These are phyloP conservation scores for Trissoscelio sp. DNA, from an alignment of 2,888 invertebrate species.

Conservation along the genomic window DNA sequence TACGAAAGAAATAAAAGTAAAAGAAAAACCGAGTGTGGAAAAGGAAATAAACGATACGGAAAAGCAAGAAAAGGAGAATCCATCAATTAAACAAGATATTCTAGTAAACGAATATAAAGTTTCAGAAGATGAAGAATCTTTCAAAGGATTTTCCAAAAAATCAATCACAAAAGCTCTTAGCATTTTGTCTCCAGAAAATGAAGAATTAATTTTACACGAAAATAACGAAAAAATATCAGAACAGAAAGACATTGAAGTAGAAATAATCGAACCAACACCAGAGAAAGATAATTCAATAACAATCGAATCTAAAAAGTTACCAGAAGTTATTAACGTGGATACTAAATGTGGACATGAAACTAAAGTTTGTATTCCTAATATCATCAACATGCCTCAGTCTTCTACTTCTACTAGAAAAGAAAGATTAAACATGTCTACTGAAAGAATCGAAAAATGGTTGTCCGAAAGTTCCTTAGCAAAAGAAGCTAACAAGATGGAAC, in stretches of 20 bases:
- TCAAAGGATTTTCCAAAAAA: slow-evolving; percentile 82
- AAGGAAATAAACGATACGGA: slow-evolving; percentile 45
- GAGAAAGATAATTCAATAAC: background rate
- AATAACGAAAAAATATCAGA: slow-evolving; percentile 19
- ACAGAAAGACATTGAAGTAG: background rate
- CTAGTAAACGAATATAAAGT: slow-evolving; percentile 76
- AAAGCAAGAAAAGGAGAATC: slow-evolving; percentile 47
- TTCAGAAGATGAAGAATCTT: slow-evolving; percentile 84
- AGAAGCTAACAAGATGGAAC: slow-evolving; percentile 79
- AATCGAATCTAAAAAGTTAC: slow-evolving; percentile 3
- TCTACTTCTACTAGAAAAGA: slow-evolving; percentile 84
- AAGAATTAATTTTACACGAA: slow-evolving; percentile 69
- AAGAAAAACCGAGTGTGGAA: slow-evolving; percentile 2
- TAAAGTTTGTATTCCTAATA: slow-evolving; percentile 64
- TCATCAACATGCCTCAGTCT: slow-evolving; percentile 77
- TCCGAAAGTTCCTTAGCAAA: slow-evolving; percentile 85
- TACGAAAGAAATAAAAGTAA: background rate
- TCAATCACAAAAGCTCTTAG: slow-evolving; percentile 78
- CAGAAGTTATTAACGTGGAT: slow-evolving; percentile 13
- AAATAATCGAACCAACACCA: no score
- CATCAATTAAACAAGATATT: slow-evolving; percentile 46
- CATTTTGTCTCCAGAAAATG: slow-evolving; percentile 70
- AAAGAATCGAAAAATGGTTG: slow-evolving; percentile 88
- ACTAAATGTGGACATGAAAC: slow-evolving; percentile 48
- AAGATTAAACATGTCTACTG: slow-evolving; percentile 88